Evolutionary conservation across 2,797 vertebrate species (phyloP), one percentile per base, ranked within the genome.

Genomic region (Pseudochaenichthys georgianus): DNA sequence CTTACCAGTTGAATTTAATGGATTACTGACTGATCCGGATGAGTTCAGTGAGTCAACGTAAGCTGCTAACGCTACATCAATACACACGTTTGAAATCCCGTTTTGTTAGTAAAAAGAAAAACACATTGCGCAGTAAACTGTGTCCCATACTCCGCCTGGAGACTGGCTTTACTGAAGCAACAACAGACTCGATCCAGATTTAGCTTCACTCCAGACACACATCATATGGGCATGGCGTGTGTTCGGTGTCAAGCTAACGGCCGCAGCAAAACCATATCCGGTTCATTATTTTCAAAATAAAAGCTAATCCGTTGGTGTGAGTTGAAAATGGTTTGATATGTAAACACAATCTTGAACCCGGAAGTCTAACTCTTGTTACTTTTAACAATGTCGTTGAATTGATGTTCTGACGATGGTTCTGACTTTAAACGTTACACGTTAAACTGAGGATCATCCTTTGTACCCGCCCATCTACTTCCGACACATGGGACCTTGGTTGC

Each of bases 1-100:
- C 89, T 87, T 59, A 91, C 88, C 86, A 86, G 80, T 21, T 77
- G 60, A 67, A 53, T 69, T 64, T 60, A 42, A 9, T 3, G 64
- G 67, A 69, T 81, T 81, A 80, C 62, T 34, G 67, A 43, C 53
- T 47, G 70, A 16, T 74, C 68, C 31, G 58, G 68, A 23, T 55
- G 64, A 62, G 64, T 68, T 67, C 23, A 15, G 43, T 9, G 2
- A 38, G 8, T 38, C 34, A 38, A 38, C 34, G 34, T 38, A 11
- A 31, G 54, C 51, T 19, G 72, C 64, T 66, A n/a, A 51, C 16
- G 71, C 70, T 78, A 86, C 77, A 86, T 87, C 57, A 19, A 23
- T 10, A 15, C 21, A 21, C 11, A 62, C 13, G 23, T 9, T 45
- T 9, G 0, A 52, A 70, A 48, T n/a, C 42, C 28, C 5, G 46